A percentile compares a stretch with the other conserved stretches of the same genome.
phyloP scores from a whole-genome alignment of 2,888 invertebrate genomes.

The Sycophila texana region DNA sequence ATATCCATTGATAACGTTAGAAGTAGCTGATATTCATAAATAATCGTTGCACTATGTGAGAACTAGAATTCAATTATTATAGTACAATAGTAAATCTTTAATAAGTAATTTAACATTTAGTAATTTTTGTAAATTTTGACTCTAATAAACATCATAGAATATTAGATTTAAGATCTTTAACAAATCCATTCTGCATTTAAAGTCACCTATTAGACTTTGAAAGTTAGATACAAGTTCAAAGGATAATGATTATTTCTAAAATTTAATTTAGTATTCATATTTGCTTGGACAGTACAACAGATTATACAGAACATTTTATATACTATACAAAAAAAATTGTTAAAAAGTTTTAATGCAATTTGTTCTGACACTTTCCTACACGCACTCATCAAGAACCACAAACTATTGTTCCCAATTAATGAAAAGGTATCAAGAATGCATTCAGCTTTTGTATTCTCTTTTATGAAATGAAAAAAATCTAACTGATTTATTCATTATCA shows the following conservation, averaged over 20 bases:
- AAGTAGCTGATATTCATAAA: slow-evolving; percentile 38
- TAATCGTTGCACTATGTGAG: slow-evolving; percentile 41
- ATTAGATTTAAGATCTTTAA: slow-evolving; percentile 37
- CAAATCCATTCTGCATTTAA: slow-evolving; percentile 14
- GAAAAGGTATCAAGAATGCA: slow-evolving; percentile 21
- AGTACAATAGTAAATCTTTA: slow-evolving; percentile 37
- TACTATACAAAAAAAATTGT: slow-evolving; percentile 27
- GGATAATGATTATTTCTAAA: slow-evolving; percentile 26
- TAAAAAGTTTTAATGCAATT: slow-evolving; percentile 30
- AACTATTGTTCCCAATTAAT: slow-evolving; percentile 38
- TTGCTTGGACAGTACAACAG: slow-evolving; percentile 30
- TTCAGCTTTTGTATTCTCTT: slow-evolving; percentile 24
- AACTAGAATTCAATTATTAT: slow-evolving; percentile 43
- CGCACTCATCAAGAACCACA: slow-evolving; percentile 13
- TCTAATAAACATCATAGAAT: slow-evolving; percentile 45
- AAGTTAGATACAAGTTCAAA: slow-evolving; percentile 25
- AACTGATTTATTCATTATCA: slow-evolving; percentile 28
- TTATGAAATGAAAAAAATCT: slow-evolving; percentile 25
- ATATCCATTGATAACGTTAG: slow-evolving; percentile 44
- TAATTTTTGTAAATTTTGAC: slow-evolving; percentile 42
- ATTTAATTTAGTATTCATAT: slow-evolving; percentile 5
- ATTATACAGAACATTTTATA: not conserved
- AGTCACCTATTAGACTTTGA: slow-evolving; percentile 21
- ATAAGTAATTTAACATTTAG: slow-evolving; percentile 36
- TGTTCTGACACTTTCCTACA: slow-evolving; percentile 16